Conservation (phyloP, 2,113 vertebrate species). For the Syrrhaptes paradoxus region DNA sequence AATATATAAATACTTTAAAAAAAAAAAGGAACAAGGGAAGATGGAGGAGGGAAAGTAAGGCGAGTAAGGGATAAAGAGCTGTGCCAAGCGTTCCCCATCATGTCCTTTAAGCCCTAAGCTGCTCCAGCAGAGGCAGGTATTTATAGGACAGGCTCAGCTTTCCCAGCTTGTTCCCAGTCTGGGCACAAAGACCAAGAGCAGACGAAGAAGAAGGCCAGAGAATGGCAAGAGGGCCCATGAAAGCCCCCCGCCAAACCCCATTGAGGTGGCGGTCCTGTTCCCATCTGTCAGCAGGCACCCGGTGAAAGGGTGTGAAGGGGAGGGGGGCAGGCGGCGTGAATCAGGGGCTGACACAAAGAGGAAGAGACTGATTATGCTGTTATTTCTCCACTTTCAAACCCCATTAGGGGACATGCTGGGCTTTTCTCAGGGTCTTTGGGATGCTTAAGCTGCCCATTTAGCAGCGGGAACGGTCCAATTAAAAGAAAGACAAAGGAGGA, state of each 20-base stretch:
- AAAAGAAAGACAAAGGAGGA: constrained; percentile 63
- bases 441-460: constrained; percentile 84
- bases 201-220: neutral
- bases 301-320: constrained; percentile 76
- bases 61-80: neutral
- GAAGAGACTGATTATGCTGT: constrained; percentile 85
- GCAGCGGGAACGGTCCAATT: constrained; percentile 79
- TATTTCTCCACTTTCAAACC: constrained; percentile 80
- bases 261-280: constrained; percentile 79
- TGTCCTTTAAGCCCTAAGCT: neutral
- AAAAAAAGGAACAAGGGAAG: neutral
- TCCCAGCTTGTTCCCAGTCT: constrained; percentile 84
- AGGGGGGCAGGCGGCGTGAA: constrained; percentile 59
- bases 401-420: constrained; percentile 74
- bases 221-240: constrained; percentile 77
- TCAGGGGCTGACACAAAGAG: constrained; percentile 48
- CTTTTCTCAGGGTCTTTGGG: constrained; percentile 74
- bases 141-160: constrained; percentile 75
- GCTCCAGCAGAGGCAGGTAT: neutral
- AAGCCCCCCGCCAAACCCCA: constrained; percentile 82
- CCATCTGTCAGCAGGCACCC: constrained; percentile 86
- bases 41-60: neutral
- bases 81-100: neutral
- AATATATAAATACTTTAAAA: neutral
- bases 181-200: constrained; percentile 58